Base-by-base conservation (phyloP, 1,140 invertebrate species). In the Camponotus vicinus region DNA sequence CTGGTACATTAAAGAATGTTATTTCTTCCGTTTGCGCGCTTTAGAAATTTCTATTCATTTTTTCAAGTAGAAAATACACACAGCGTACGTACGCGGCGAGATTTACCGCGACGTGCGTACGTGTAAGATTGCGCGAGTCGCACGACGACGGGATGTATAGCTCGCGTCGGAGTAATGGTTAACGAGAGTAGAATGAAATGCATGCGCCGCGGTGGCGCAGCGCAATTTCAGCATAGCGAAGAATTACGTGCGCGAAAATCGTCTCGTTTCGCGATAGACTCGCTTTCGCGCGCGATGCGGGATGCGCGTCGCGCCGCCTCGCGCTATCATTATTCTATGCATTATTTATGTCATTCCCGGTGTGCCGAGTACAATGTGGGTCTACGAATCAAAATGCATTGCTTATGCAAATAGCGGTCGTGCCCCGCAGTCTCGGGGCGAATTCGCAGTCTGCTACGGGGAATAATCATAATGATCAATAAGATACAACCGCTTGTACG, bases 351-450 rank as follows among this genome's bases (percentile, higher is more conserved):
- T 92, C 93, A 88, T 93, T 93, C 91, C 89, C 79, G 85, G 86
- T 86, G 77, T 70, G 88, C 86, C 90, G 86, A 79, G 87, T 77
- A 89, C 92, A 92, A 92, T 93, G 93, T 90, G 90, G 89, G 85
- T 90, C 89, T 89, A 88, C 92, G 93, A 94, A 94, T 95, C 93
- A 94, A 94, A 95, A 95, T 94, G 93, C 93, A 95, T 95, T 94
- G 94, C 94, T 94, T 94, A 95, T 94, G 94, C 92, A 95, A 94
- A 95, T 95, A 91, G 85, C 91, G 85, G 86, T 91, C 92, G 91
- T 94, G 93, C 88, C 88, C 88, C 86, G 85, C 86, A 90, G 88
- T 89, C 89, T 88, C 63, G 66, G 79, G 86, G 76, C 49, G 90
- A 89, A 87, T 88, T 86, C 77, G 76, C 90, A 90, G 92, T 92